These are phyloP conservation scores for Mugil cephalus DNA, from an alignment of 2,113 vertebrate genomes.

Conservation along the genomic window DNA sequence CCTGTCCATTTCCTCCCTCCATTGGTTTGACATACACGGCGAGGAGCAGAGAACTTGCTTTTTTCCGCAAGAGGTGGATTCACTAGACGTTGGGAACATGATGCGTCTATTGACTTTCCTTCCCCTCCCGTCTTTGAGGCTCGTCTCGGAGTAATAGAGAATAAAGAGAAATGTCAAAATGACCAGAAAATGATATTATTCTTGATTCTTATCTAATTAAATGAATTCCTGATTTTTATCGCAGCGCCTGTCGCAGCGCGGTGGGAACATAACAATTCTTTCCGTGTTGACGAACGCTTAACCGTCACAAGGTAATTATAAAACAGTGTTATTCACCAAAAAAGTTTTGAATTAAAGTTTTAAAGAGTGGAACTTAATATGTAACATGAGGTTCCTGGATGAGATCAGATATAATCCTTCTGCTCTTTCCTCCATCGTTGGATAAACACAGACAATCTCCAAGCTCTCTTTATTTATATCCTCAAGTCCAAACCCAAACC, in stretches of 20 bases:
- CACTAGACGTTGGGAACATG: slow-evolving; percentile 42
- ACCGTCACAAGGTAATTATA: slow-evolving; percentile 48
- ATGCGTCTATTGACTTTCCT: slow-evolving; percentile 56
- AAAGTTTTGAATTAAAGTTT: slow-evolving; percentile 65
- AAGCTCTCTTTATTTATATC: slow-evolving; percentile 76
- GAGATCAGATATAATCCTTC: slow-evolving; percentile 68
- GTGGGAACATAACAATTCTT: background rate
- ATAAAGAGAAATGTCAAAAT: slow-evolving; percentile 63
- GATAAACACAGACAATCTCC: slow-evolving; percentile 78
- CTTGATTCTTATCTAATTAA: slow-evolving; percentile 43
- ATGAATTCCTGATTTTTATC: slow-evolving; percentile 23
- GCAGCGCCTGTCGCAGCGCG: background rate
- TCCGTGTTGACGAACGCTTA: slow-evolving; percentile 39
- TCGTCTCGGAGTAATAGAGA: slow-evolving; percentile 36
- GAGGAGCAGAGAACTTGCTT: slow-evolving; percentile 27
- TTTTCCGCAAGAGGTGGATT: slow-evolving; percentile 12
- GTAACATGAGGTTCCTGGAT: slow-evolving; percentile 61
- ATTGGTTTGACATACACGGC: slow-evolving; percentile 51
- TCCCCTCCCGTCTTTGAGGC: slow-evolving; percentile 34
- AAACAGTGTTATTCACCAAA: slow-evolving; percentile 1
- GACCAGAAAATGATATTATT: slow-evolving; percentile 35
- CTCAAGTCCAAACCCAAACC: slow-evolving; percentile 72
- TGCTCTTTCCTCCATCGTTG: slow-evolving; percentile 64
- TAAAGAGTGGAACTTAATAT: slow-evolving; percentile 52
- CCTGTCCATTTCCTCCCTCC: slow-evolving; percentile 68